Base-by-base conservation (phyloP, 2,797 vertebrate species). In the Girardinus metallicus region DNA sequence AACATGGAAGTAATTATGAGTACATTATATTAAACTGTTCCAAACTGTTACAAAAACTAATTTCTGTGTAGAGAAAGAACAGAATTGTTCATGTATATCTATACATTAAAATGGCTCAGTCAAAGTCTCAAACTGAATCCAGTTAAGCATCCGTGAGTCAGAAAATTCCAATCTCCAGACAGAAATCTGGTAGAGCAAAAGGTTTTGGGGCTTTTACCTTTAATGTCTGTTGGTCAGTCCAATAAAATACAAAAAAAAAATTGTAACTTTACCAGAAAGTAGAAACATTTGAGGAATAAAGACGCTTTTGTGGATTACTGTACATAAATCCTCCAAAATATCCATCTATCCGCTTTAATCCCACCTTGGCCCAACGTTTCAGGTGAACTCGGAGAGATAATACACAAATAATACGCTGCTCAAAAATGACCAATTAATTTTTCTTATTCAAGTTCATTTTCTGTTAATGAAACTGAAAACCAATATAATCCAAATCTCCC, bases 381-480 rank as follows among this genome's bases (percentile, higher is more conserved):
- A 84, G 80, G 60, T 76, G 71, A 85, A 81, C 76, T 73, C 16
- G 0, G 1, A 7, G 21, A 77, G 77, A 85, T 86, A 81, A 85
- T 66, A 73, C 60, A 64, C 26, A 16, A 31, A 75, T 57, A 41
- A 44, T 41, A 47, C 44, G 64, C 34, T 34, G 44, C 82, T 78
- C 73, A 72, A 49, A 86, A 89, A 87, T 87, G 81, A 81, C 62
- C 51, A 93, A 88, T 93, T 90, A 80, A 89, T 88, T 91, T 82
- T 47, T 83, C 80, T 78, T 78, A 83, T 77, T 88, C 82, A 81
- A 78, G 85, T 89, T 88, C 85, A 86, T 79, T 88, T 73, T 80
- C 79, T 39, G 77, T 76, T 87, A 87, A 91, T 90, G 75, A 86
- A 90, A 87, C 85, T 82, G 68, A 89, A 93, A 92, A 81, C 75